phyloP scores from a whole-genome alignment of 2,797 vertebrate genomes.

The Sternarchorhynchus goeldii region DNA sequence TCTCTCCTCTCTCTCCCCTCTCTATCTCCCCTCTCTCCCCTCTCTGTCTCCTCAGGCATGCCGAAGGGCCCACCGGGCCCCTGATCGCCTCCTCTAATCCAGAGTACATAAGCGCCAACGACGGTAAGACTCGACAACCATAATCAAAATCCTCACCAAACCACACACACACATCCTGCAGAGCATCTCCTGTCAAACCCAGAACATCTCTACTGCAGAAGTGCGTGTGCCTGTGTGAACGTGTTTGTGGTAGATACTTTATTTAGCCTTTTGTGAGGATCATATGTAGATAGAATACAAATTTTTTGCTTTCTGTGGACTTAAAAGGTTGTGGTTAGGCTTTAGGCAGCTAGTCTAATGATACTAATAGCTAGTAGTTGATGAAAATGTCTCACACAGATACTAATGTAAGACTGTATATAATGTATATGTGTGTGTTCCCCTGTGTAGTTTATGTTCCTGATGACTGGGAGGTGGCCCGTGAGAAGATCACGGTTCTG shows the following conservation, averaged over 20 bases:
- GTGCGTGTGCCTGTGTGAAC: no score
- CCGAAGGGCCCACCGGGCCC: conserved; percentile 89
- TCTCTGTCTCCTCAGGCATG: conserved; percentile 77
- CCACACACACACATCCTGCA: background rate
- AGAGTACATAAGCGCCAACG: conserved; percentile 93
- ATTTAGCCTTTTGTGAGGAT: no score
- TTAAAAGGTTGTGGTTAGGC: no score
- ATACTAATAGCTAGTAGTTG: no score
- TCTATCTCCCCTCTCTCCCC: background rate
- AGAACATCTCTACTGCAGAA: no score
- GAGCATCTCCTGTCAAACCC: background rate
- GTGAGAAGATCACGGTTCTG: conserved; percentile 90
- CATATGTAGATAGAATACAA: no score
- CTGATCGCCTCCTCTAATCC: conserved; percentile 97
- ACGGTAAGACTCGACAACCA: conserved; percentile 79
- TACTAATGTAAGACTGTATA: no score
- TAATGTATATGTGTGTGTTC: conserved; percentile 29
- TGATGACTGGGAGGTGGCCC: conserved; percentile 94
- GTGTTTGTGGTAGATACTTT: no score
- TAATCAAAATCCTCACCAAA: background rate
- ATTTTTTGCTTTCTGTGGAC: no score
- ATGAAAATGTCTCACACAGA: no score
- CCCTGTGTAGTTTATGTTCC: conserved; percentile 88
- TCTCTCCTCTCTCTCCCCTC: no score
- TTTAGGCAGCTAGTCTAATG: no score